Base-by-base conservation (phyloP, 2,113 vertebrate species). In the Myotis davidii region DNA sequence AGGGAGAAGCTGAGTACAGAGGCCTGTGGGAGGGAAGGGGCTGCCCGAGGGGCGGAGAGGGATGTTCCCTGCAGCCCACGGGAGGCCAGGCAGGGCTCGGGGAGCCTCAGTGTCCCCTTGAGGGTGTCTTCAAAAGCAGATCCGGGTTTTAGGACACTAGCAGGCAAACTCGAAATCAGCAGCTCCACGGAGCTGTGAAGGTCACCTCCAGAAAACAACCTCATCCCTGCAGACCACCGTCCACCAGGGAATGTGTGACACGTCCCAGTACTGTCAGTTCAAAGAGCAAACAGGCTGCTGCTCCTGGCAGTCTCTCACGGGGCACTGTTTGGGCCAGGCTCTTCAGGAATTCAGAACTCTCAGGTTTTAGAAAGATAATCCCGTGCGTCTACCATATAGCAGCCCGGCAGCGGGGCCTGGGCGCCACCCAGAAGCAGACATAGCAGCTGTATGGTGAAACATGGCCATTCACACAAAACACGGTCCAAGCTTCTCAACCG, bases 1-100 rank as follows among this genome's bases (percentile, higher is more conserved):
- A 98, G 98, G 99, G 98, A 89, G 99, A 98, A 98, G 98, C 98
- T 98, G 98, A 98, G 98, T 98, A 99, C 98, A 98, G 98, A 42
- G 29, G 83, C 98, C 96, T 98, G 97, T 98, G 98, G 98, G 97
- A 98, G 70, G 69, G 61, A 34, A n/a, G 16, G 27, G 37, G 7
- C 23, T 4, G 4, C 3, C 23, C 7, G 3, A 1, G 3, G 48
- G 12, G 10, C 1, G 1, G 32, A 0, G 8, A 14, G 34, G 32
- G 2, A 17, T 3, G 7, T 5, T 52, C 20, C 9, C 9, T 20
- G 45, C 29, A 50, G 42, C 42, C 52, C 29, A 7, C 32, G 3
- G 3, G 6, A 81, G 48, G 70, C 78, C 88, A 52, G 48, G 25
- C 0, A 1, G 1, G 4, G n/a, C 1, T 45, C 5, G 3, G 29